These are phyloP conservation scores for Rutilus rutilus DNA, from an alignment of 2,113 vertebrate genomes.

Conservation along the genomic window DNA sequence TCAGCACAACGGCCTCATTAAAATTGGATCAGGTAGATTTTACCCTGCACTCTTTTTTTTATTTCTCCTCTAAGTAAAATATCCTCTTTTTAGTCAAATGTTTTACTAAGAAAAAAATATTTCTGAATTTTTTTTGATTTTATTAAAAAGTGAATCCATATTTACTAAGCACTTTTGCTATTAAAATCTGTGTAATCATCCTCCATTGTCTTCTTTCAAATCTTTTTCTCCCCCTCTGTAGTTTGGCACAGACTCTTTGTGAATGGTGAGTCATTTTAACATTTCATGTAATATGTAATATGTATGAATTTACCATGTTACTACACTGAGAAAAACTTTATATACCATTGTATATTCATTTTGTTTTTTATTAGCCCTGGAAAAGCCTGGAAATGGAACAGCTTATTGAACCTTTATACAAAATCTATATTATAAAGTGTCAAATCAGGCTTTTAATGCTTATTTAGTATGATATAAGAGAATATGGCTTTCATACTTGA, in stretches of 20 bases:
- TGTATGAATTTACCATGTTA: not conserved
- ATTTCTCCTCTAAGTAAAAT: not conserved
- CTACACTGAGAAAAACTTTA: not conserved
- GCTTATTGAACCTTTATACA: not conserved
- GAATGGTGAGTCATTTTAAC: conserved; percentile 78
- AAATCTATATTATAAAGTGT: not conserved
- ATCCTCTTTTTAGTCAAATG: not conserved
- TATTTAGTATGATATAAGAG: not conserved
- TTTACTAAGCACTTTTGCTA: not conserved
- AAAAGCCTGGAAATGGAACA: not conserved
- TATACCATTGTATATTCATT: not conserved
- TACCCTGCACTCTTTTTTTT: not conserved
- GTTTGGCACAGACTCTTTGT: conserved; percentile 95
- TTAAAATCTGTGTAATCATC: not conserved
- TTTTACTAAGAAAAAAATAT: too few species aligned
- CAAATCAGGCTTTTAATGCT: not conserved
- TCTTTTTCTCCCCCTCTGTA: conserved; percentile 63
- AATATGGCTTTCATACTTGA: not conserved
- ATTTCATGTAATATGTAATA: not conserved
- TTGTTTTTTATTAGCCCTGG: not conserved
- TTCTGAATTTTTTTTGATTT: too few species aligned
- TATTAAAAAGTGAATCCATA: not conserved
- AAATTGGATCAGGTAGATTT: conserved; percentile 88
- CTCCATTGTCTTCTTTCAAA: not conserved
- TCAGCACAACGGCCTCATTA: conserved; percentile 96